Evolutionary conservation across 2,113 vertebrate species (phyloP).

Genomic region (Hippocampus zosterae): DNA sequence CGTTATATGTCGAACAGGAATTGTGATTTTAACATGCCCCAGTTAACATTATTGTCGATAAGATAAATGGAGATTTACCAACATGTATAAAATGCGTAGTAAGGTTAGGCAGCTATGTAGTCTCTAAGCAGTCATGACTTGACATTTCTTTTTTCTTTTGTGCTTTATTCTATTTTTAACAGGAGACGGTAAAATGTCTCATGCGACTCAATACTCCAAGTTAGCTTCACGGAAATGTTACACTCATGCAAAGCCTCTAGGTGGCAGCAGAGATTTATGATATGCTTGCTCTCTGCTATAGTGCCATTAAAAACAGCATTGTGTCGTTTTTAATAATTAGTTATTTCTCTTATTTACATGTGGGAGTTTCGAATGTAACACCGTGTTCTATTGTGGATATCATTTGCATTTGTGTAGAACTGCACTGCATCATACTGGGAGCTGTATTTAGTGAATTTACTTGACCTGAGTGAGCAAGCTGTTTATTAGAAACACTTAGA

Average conservation of each 20-base stretch:
- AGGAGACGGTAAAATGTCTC: background rate
- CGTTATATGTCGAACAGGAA: too few relatives aligned
- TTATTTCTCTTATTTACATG: background rate
- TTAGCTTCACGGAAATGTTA: background rate
- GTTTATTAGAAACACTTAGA: background rate
- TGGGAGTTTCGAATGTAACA: background rate
- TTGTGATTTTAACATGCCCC: too few relatives aligned
- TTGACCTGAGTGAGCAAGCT: background rate
- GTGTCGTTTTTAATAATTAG: background rate
- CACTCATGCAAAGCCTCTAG: conserved; percentile 15
- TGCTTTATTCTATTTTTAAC: background rate
- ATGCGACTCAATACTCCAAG: background rate
- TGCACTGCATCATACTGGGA: background rate
- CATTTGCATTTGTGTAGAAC: background rate
- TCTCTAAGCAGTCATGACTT: too few relatives aligned
- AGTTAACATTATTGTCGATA: background rate
- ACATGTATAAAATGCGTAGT: too few relatives aligned
- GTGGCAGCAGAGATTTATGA: conserved; percentile 32
- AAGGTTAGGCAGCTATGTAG: background rate
- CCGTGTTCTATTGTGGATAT: background rate
- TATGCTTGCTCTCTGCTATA: background rate
- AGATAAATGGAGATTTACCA: background rate
- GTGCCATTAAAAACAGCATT: background rate
- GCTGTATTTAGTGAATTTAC: background rate
- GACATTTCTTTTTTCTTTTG: background rate